Conservation (phyloP, 2,113 vertebrate genomes). For the Herpetotheres cachinnans region DNA sequence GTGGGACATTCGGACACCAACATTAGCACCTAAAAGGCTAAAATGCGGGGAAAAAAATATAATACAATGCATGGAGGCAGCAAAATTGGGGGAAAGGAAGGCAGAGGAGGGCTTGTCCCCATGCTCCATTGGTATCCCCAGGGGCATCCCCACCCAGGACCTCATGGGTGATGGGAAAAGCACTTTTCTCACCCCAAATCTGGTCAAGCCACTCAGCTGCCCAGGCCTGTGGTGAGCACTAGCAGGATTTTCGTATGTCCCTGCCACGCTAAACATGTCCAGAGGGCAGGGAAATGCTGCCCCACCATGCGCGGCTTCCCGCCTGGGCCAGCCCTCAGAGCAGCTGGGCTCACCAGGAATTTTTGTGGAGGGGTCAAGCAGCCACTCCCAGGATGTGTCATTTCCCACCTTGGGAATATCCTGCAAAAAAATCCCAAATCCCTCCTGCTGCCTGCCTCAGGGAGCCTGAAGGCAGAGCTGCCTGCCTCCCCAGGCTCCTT, state of each 20-base stretch:
- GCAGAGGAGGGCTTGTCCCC: neutral
- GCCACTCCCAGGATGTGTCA: neutral
- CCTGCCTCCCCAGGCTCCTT: neutral
- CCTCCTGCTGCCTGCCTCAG: neutral
- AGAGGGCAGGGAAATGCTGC: neutral
- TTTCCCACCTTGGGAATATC: neutral
- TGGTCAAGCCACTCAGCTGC: neutral
- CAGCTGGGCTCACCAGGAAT: neutral
- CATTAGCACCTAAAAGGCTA: neutral
- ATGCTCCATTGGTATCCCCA: neutral
- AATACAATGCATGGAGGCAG: neutral
- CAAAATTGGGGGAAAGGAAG: fast-evolving
- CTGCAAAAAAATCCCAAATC: neutral
- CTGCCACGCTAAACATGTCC: neutral
- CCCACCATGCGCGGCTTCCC: fast-evolving
- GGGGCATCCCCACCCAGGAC: fast-evolving
- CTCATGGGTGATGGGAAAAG: fast-evolving
- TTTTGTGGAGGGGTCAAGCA: neutral
- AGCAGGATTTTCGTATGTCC: neutral
- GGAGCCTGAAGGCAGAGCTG: neutral
- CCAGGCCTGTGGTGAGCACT: neutral
- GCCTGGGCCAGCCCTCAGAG: fast-evolving
- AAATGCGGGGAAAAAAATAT: fast-evolving
- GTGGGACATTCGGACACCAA: neutral
- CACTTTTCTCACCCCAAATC: neutral